Evolutionary conservation across 2,797 vertebrate species (phyloP), one percentile per base, ranked within the genome.

Genomic region (Acrossocheilus wenchowensis): DNA sequence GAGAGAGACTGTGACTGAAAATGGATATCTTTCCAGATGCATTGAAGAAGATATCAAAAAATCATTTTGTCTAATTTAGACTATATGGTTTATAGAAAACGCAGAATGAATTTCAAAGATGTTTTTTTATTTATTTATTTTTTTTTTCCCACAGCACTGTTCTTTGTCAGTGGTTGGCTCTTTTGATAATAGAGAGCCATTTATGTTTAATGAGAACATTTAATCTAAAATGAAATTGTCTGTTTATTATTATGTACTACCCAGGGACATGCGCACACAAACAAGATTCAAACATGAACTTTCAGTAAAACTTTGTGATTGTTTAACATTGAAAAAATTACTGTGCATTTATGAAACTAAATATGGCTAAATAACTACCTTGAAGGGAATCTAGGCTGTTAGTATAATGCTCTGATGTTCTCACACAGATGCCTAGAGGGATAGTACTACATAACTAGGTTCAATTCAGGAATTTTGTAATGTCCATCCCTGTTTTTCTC

Each of bases 1-100:
- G 26, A 5, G 26, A 19, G 30, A 90, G 85, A 71, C 83, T 34
- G 39, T 52, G 88, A 92, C 21, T 54, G 21, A 78, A 83, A 54
- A 88, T 90, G 82, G 87, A 91, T 91, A 90, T 89, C 86, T 88
- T 91, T 88, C 86, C 87, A 87, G 90, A 86, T 74, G 85, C 69
- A 86, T 78, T 71, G 87, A 82, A 84, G 23, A 54, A 66, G 89
- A 83, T 92, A 92, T 93, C 88, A 10, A 87, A 78, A 88, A 88
- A 89, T 83, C 10, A 91, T 84, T 73, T 86, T 45, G 64, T 85
- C 36, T 90, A 87, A 89, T 91, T 92, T 92, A 23, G 78, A n/a
- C 77, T 74, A 45, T 19, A 26, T 36, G 54, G 57, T 81, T 82
- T 82, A 54, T 79, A 39, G 17, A 57, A 66, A 79, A 62, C 3